These are phyloP conservation scores for Helogale parvula DNA, from an alignment of 2,113 vertebrate genomes.

Conservation along the genomic window DNA sequence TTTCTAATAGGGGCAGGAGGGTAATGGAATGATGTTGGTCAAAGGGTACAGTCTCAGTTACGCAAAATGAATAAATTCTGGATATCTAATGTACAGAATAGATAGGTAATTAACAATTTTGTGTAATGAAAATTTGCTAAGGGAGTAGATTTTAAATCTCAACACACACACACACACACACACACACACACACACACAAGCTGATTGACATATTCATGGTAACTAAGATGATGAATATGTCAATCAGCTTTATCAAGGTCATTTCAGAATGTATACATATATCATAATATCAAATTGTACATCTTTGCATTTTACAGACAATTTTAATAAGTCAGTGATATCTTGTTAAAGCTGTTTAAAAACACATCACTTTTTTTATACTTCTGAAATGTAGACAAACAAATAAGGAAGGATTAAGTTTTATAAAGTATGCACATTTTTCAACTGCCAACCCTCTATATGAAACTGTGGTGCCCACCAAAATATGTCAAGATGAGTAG, in stretches of 20 bases:
- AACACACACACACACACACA: not conserved
- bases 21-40: not conserved
- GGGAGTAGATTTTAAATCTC: not conserved
- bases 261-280: not conserved
- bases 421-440: conserved; percentile 75
- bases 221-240: not conserved
- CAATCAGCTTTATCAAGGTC: not conserved
- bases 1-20: no score
- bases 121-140: not conserved
- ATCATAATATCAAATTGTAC: not conserved
- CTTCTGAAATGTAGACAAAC: conserved; percentile 73
- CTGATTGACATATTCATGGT: not conserved
- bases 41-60: not conserved
- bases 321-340: not conserved
- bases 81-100: not conserved
- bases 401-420: conserved; percentile 76
- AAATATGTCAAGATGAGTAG: conserved; percentile 76
- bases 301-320: not conserved
- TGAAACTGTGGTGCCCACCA: conserved; percentile 65
- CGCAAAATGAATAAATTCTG: not conserved
- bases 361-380: conserved; percentile 67
- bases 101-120: not conserved
- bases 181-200: not conserved
- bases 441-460: conserved; percentile 62
- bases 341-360: conserved; percentile 26